Conservation (phyloP, 2,888 invertebrate genomes). For the Rhingia campestris region DNA sequence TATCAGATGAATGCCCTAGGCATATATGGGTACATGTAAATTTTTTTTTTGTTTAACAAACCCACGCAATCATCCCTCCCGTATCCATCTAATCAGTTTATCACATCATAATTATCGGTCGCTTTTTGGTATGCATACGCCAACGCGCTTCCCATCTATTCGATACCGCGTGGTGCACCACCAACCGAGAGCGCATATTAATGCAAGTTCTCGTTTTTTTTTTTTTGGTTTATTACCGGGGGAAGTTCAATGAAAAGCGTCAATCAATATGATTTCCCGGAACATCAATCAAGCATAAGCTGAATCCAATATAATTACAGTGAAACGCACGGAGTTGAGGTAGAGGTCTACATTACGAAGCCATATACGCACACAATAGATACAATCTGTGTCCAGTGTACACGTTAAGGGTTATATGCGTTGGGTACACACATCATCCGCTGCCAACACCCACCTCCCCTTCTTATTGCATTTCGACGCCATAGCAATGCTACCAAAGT, state of each 20-base stretch:
- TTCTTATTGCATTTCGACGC: conserved; percentile 66
- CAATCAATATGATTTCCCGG: conserved; percentile 74
- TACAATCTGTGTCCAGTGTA: conserved; percentile 1
- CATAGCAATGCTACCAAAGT: conserved; percentile 72
- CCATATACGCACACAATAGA: conserved; percentile 53
- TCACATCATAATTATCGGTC: conserved; percentile 71
- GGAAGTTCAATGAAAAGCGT: conserved; percentile 66
- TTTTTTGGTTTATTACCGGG: conserved; percentile 25
- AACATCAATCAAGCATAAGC: conserved; percentile 73
- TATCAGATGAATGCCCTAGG: not conserved
- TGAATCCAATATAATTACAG: conserved; percentile 71
- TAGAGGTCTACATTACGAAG: conserved; percentile 32
- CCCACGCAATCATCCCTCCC: conserved; percentile 31
- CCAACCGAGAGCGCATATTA: conserved; percentile 29
- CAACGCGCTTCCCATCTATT: conserved; percentile 50
- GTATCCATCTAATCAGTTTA: conserved; percentile 64
- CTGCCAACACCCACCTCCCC: conserved; percentile 5
- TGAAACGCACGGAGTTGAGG: conserved; percentile 32
- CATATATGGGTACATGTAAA: not conserved
- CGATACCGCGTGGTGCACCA: conserved; percentile 31
- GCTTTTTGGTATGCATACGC: conserved; percentile 48
- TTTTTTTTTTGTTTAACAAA: conserved; percentile 3
- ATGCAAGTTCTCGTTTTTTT: conserved; percentile 14
- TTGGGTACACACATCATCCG: conserved; percentile 6
- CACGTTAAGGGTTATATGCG: conserved; percentile 1